phyloP scores from a whole-genome alignment of 2,888 invertebrate species.

The Blera fallax region DNA sequence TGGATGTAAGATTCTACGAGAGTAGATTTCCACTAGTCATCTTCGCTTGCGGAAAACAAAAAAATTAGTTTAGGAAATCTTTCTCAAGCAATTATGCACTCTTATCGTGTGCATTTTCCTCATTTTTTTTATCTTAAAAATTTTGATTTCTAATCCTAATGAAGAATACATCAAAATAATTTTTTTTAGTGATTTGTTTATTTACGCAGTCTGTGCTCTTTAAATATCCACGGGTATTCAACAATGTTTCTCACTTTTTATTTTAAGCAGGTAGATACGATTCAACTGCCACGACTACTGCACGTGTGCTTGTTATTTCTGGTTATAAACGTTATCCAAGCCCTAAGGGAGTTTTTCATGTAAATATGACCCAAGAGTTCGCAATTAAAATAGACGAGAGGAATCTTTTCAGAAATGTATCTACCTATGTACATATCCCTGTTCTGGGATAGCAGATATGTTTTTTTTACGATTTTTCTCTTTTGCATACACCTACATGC shows the following conservation, averaged over 20 bases:
- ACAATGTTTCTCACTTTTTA: neutral
- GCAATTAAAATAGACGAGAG: slow-evolving; percentile 31
- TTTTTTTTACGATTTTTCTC: neutral
- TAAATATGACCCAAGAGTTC: slow-evolving; percentile 17
- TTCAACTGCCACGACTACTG: neutral
- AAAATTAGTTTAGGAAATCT: too few species aligned
- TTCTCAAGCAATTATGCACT: too few species aligned
- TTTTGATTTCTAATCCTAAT: too few species aligned
- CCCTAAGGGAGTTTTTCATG: neutral
- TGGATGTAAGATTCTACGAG: too few species aligned
- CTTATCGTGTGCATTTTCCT: too few species aligned
- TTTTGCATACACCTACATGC: too few species aligned
- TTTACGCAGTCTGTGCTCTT: too few species aligned
- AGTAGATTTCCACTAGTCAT: too few species aligned
- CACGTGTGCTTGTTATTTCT: neutral
- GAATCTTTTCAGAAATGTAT: slow-evolving; percentile 13
- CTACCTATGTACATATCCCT: neutral
- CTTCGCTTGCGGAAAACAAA: too few species aligned
- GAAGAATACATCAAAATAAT: too few species aligned
- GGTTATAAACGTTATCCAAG: neutral
- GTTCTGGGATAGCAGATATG: neutral
- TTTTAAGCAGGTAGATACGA: neutral
- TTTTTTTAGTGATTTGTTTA: too few species aligned
- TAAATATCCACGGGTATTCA: neutral
- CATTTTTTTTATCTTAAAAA: too few species aligned